phyloP scores from a whole-genome alignment of 2,888 invertebrate genomes.

The Euzetes globulus region DNA sequence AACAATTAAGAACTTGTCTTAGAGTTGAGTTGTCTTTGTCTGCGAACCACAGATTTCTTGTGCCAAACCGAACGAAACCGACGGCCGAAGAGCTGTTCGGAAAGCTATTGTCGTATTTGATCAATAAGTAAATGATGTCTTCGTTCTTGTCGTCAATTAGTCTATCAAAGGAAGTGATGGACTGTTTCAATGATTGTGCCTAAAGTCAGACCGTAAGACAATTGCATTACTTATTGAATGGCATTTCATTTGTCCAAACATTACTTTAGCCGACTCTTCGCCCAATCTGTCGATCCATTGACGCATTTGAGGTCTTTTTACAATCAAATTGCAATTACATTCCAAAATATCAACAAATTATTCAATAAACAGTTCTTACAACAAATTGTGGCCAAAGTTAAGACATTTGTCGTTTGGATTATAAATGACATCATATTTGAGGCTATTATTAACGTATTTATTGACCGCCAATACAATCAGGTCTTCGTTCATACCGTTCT shows the following conservation, averaged over 20 bases:
- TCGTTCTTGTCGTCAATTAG: slow-evolving; percentile 5
- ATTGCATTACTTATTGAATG: not conserved
- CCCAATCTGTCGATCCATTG: slow-evolving; percentile 32
- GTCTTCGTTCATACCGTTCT: not conserved
- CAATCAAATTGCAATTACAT: not conserved
- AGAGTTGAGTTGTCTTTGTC: slow-evolving; percentile 5
- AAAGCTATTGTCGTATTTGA: not conserved
- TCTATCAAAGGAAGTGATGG: slow-evolving; percentile 32
- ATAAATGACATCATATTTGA: not conserved
- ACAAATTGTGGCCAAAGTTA: not conserved
- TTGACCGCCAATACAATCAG: not conserved
- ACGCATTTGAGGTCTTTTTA: not conserved
- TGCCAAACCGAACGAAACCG: slow-evolving; percentile 34
- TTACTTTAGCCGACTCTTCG: slow-evolving; percentile 32
- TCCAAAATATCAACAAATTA: not conserved
- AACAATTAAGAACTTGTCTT: slow-evolving; percentile 30
- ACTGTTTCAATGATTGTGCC: slow-evolving; percentile 34
- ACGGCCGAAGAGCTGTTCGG: not conserved
- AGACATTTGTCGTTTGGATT: not conserved
- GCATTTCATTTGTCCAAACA: not conserved
- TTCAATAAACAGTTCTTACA: not conserved
- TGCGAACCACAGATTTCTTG: slow-evolving; percentile 32
- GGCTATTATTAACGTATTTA: not conserved
- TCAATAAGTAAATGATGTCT: slow-evolving; percentile 31
- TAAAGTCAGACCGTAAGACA: not conserved